A percentile compares a stretch with the other conserved stretches of the same genome.
phyloP scores from a whole-genome alignment of 2,113 vertebrate species.

The Heterotilapia buettikoferi region DNA sequence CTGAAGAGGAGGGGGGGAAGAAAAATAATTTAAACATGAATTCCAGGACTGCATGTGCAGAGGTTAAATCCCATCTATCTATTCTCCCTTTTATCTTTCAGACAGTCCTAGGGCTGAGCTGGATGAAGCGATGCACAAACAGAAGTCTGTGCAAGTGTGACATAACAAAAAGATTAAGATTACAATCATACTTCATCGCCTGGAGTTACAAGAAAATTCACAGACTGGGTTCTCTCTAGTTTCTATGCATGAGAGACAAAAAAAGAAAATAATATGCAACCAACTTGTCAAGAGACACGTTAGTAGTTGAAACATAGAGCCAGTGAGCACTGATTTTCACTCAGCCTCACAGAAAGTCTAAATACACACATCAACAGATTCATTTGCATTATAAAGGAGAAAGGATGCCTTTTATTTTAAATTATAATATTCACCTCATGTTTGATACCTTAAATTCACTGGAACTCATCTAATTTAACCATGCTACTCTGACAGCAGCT shows the following conservation, averaged over 20 bases:
- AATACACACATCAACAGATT: neutral
- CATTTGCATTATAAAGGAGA: neutral
- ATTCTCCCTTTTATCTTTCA: constrained; percentile 14
- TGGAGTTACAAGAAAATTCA: neutral
- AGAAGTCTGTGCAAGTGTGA: constrained; percentile 9
- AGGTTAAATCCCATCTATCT: neutral
- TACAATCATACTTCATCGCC: constrained; percentile 11
- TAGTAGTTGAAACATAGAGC: neutral
- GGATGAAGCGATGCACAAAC: neutral
- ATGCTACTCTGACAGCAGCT: neutral
- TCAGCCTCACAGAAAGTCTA: neutral
- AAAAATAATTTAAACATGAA: neutral
- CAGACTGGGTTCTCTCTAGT: neutral
- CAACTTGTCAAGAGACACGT: neutral
- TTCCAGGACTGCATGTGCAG: neutral
- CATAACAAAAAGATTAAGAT: constrained; percentile 45
- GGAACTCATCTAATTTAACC: neutral
- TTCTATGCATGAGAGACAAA: neutral
- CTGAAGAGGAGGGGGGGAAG: neutral
- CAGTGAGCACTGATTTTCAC: neutral
- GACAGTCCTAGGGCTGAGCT: constrained; percentile 8
- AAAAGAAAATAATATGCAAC: neutral
- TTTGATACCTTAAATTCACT: neutral
- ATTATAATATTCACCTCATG: neutral
- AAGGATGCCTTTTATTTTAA: neutral